Conservation (phyloP, 2,797 vertebrate species). For the Amblyraja radiata region DNA sequence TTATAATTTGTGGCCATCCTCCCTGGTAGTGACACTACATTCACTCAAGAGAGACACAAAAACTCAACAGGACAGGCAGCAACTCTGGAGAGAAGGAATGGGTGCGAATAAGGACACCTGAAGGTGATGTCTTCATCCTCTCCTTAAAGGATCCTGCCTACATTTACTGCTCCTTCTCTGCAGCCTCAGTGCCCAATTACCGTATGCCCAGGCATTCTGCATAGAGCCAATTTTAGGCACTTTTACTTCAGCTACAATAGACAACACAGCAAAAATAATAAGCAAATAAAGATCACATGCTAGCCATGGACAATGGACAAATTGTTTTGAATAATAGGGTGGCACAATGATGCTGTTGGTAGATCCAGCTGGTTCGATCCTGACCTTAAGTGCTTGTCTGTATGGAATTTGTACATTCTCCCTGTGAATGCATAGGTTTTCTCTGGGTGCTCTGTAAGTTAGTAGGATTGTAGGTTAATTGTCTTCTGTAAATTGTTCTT, state of each 20-base stretch:
- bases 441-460: too few relatives aligned
- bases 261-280: neutral
- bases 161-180: neutral
- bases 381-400: too few relatives aligned
- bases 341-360: too few relatives aligned
- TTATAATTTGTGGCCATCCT: neutral
- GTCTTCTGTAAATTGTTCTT: too few relatives aligned
- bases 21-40: neutral
- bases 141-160: neutral
- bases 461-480: too few relatives aligned
- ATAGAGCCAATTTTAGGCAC: neutral
- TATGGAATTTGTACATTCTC: too few relatives aligned
- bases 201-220: neutral
- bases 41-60: neutral
- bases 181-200: neutral
- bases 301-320: neutral
- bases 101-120: neutral
- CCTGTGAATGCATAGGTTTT: too few relatives aligned
- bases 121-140: neutral
- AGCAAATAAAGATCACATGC: neutral
- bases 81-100: too few relatives aligned
- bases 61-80: too few relatives aligned
- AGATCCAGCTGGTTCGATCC: too few relatives aligned
- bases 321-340: neutral
- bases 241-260: neutral